Base-by-base conservation (phyloP, 2,797 vertebrate species). In the Percopsis omiscomaycus region DNA sequence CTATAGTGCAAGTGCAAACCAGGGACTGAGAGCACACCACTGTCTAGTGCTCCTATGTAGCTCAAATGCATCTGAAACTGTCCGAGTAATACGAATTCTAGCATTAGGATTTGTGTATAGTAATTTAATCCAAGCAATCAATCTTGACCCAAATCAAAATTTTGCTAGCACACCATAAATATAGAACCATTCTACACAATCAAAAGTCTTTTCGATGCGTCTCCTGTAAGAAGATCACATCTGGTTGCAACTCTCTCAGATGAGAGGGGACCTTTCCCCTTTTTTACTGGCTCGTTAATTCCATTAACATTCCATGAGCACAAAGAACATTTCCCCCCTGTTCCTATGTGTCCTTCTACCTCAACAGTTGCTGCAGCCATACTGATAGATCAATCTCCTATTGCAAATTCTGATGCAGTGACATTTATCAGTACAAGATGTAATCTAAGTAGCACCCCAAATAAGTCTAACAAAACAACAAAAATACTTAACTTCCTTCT, bases 201-300 rank as follows among this genome's bases (percentile, higher is more conserved):
- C 55, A 32, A 70, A 70, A 2, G 61, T 55, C 42, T 64, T 70
- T 49, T 70, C 50, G 2, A 44, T 71, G 68, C 14, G 49, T 69
- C 37, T 69, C 60, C 29, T 69, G 68, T 29, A 63, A 54, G 29
- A 57, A 69, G 27, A 58, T 63, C 3, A 63, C 56, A 51, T 71
- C 61, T 2, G 56, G 49, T 44, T 45, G 22, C 0, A 68, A 5
- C 14, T 30, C 27, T 28, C 28, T 68, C 2, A 68, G 30, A n/a
- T 61, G 50, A 14, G 55, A 22, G 6, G 47, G 37, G 0, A 51
- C 61, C 11, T 69, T 63, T 2, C 54, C 68, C 22, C 59, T 63
- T 32, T 32, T 70, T 70, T 3, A 71, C 55, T 30, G 69, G 69
- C 47, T 65, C 30, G 49, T 65, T 71, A 29, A 71, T 47, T 2